Percentiles rank a stretch among this genome's conserved stretches.
phyloP scores from a whole-genome alignment of 2,113 vertebrate genomes.

The Neogobius melanostomus region DNA sequence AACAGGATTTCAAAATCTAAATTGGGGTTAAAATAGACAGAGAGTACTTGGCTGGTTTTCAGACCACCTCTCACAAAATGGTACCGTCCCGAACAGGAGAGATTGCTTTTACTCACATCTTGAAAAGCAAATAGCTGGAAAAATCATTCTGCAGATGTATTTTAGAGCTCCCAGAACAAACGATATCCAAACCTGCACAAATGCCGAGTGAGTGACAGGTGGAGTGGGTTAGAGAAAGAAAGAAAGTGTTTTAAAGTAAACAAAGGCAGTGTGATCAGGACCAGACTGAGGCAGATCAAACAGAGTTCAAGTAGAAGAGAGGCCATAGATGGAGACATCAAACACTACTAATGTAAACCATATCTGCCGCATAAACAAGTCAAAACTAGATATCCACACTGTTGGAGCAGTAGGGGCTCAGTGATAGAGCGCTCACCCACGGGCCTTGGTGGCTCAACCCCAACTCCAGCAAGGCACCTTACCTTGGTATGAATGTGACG shows the following conservation, averaged over 20 bases:
- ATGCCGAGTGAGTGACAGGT: slow-evolving; percentile 41
- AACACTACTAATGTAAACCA: slow-evolving; percentile 73
- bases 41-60: slow-evolving; percentile 43
- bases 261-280: slow-evolving; percentile 70
- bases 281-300: slow-evolving; percentile 61
- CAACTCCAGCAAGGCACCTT: no score
- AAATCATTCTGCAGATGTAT: slow-evolving; percentile 1
- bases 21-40: slow-evolving; percentile 15
- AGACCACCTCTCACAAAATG: slow-evolving; percentile 27
- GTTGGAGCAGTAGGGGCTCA: no score
- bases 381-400: slow-evolving; percentile 9
- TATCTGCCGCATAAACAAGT: slow-evolving; percentile 33
- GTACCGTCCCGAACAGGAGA: slow-evolving; percentile 15
- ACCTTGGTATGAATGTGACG: no score
- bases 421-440: not conserved
- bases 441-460: no score
- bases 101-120: slow-evolving; percentile 38
- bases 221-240: slow-evolving; percentile 56
- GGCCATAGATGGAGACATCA: slow-evolving; percentile 73
- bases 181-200: slow-evolving; percentile 42
- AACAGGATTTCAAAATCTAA: slow-evolving; percentile 19
- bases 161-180: slow-evolving; percentile 42
- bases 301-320: slow-evolving; percentile 60
- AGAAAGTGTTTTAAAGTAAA: slow-evolving; percentile 74
- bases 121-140: slow-evolving; percentile 22